Percentiles rank a stretch among this genome's conserved stretches.
These are phyloP conservation scores for Atherix ibis DNA, from an alignment of 2,888 invertebrate genomes.

Conservation along the genomic window DNA sequence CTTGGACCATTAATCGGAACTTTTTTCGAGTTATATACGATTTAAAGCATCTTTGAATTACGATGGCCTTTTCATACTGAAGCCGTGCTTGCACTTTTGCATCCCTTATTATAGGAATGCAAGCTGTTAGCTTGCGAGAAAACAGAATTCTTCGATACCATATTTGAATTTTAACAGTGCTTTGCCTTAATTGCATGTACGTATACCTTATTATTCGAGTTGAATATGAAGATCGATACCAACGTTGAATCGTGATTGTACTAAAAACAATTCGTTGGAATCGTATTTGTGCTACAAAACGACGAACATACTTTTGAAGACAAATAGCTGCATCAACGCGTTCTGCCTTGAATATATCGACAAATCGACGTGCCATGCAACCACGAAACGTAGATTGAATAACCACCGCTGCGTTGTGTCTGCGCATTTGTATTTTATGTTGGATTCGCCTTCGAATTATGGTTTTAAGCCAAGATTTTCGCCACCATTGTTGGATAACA, in stretches of 20 bases:
- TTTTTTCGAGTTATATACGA: constrained; percentile 26
- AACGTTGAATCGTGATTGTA: constrained; percentile 33
- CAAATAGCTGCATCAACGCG: constrained; percentile 26
- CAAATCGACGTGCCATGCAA: constrained; percentile 20
- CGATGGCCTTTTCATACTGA: constrained; percentile 15
- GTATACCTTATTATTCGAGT: constrained; percentile 28
- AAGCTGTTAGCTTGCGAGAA: constrained; percentile 18
- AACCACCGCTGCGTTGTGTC: constrained; percentile 37
- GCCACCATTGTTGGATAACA: constrained; percentile 57
- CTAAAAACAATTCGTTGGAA: constrained; percentile 19
- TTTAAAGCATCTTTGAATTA: constrained; percentile 14
- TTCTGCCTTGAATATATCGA: constrained; percentile 21
- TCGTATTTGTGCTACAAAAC: constrained; percentile 29
- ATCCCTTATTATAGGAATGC: constrained; percentile 15
- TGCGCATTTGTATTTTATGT: constrained; percentile 28
- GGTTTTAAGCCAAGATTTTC: constrained; percentile 43
- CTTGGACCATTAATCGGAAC: constrained; percentile 25
- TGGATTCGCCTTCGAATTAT: constrained; percentile 33
- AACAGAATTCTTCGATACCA: constrained; percentile 31
- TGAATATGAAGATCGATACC: constrained; percentile 33
- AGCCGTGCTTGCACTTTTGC: constrained; percentile 14
- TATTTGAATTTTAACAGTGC: constrained; percentile 35
- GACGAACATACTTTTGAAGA: constrained; percentile 36
- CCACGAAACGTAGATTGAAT: constrained; percentile 37
- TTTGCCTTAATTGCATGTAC: constrained; percentile 30